Base-by-base conservation (phyloP, 35 echinoderm and acorn worm genomes). In the Lytechinus pictus region DNA sequence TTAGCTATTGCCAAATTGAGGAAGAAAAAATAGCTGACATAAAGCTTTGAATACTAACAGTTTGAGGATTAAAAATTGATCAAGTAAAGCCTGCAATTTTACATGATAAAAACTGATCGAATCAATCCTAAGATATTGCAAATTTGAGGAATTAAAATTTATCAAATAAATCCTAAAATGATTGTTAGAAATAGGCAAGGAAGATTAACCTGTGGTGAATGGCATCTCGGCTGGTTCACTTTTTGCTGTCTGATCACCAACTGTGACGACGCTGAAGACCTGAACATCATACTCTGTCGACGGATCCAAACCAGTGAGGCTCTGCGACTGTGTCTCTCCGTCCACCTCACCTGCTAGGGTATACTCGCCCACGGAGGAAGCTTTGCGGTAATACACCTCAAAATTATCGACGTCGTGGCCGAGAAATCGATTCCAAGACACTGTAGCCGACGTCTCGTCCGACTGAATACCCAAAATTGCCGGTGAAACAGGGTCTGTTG, bases 301-400 rank as follows among this genome's bases (percentile, higher is more conserved):
- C 11, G 92, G 92, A 57, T 93, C 92, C 27, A 93, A 24, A 24
- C 92, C 92, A 10, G 53, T 93, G 53, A 93, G 92, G 9, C 5
- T 9, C 9, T 57, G 27, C n/a, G 55, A 54, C 92, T 57, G 14
- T 28, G 54, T 57, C 5, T 9, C 14, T 6, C 92, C 92, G 28
- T 57, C 27, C 52, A 93, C 92, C 9, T 54, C 53, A 28, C 92
- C 92, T 57, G 92, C 92, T 28, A 54, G 2, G 10, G 21, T 57
- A 54, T 14, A 90, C 4, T 90, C 88, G 14, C 11, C 8, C 4
- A 12, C 11, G 21, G 52, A 54, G 88, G 27, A 28, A 10, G 88
- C 24, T 57, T 57, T 5, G 10, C 92, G 14, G 54, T 93, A 93
- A 53, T 13, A 14, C 19, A 93, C 92, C 52, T n/a, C 52, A 13